These are phyloP conservation scores for Dryoscopus gambensis DNA, from an alignment of 2,113 vertebrate genomes.

Conservation along the genomic window DNA sequence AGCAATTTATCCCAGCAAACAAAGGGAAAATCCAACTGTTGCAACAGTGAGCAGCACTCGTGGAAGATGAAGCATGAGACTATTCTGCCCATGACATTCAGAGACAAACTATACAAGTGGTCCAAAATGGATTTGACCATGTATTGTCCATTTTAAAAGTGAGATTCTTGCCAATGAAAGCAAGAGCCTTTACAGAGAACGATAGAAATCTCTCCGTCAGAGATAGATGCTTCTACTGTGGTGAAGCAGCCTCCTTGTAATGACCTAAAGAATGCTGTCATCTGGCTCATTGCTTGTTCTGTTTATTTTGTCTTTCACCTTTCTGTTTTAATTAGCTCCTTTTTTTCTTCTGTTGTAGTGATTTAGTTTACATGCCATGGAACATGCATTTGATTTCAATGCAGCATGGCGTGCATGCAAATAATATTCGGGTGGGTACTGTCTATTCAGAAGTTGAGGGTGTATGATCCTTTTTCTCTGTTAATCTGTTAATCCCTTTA, in stretches of 20 bases:
- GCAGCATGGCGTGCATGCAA: neutral
- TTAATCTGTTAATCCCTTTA: neutral
- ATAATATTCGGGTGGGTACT: neutral
- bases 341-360: neutral
- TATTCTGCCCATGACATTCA: neutral
- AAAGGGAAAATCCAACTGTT: neutral
- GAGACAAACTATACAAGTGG: neutral
- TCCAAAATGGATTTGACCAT: neutral
- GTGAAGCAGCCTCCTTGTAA: neutral
- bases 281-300: neutral
- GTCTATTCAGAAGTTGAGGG: neutral
- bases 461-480: neutral
- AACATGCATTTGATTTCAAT: conserved; percentile 15
- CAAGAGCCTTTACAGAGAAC: neutral
- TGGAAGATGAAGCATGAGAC: neutral
- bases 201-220: neutral
- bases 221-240: neutral
- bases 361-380: neutral
- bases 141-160: neutral
- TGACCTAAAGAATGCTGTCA: neutral
- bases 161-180: neutral
- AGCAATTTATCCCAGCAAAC: neutral
- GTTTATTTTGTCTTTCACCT: conserved; percentile 19
- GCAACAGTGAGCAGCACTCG: neutral
- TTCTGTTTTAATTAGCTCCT: conserved; percentile 40